A percentile compares a stretch with the other conserved stretches of the same genome.
These are phyloP conservation scores for Eupithecia inturbata DNA, from an alignment of 2,888 invertebrate genomes.

Conservation along the genomic window DNA sequence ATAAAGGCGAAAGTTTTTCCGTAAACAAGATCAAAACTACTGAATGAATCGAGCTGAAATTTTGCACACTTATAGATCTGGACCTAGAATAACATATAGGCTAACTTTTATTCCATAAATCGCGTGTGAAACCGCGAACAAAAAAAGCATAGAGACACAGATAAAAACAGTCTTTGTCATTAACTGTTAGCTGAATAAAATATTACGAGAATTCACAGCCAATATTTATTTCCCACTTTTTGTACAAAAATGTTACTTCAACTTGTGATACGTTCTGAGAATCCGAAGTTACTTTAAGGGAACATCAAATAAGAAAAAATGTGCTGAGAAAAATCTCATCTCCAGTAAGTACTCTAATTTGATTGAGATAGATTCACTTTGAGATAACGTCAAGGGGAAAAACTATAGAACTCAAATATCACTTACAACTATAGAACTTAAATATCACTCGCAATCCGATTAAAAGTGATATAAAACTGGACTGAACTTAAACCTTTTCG, in stretches of 20 bases:
- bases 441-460: not conserved
- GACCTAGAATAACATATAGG: too few relatives aligned
- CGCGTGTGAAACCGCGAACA: too few relatives aligned
- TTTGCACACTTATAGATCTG: too few relatives aligned
- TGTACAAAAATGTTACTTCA: not conserved
- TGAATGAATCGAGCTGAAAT: too few relatives aligned
- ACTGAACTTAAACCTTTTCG: not conserved
- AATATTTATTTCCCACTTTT: not conserved
- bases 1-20: too few relatives aligned
- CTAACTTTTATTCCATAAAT: too few relatives aligned
- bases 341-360: conserved; percentile 1
- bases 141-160: too few relatives aligned
- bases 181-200: not conserved
- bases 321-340: not conserved
- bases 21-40: too few relatives aligned
- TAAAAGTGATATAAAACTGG: not conserved
- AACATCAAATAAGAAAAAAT: not conserved
- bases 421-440: conserved; percentile 17
- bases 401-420: conserved; percentile 17
- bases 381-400: conserved; percentile 16
- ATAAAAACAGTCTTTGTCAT: not conserved
- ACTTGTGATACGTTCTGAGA: not conserved
- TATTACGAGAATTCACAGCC: not conserved
- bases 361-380: conserved; percentile 23
- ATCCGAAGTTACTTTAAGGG: conserved; percentile 5